Evolutionary conservation across 2,113 vertebrate genomes (phyloP), one percentile per base, ranked within the genome.

Genomic region (Microtus richardsoni): DNA sequence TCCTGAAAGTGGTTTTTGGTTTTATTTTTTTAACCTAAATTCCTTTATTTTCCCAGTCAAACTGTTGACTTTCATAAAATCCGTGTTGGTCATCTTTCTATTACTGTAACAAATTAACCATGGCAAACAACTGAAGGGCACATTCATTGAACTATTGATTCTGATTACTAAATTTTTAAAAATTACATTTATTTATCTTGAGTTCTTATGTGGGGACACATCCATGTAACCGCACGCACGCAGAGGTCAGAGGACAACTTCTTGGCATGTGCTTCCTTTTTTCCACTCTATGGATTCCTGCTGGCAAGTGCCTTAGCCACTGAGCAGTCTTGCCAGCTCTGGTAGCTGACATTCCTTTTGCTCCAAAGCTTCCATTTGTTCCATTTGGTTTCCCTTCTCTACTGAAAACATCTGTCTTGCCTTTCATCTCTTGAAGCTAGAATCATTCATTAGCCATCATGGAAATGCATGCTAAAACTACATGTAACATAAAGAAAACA

Each of bases 341-440:
- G 13, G 12, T 88, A 21, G 39, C 9, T 87, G 49, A 77, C 36
- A 30, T 83, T 44, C 21, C 77, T 83, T 75, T 80, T 47, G 78
- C 28, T 68, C 54, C 52, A 16, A 21, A 28, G 9, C 36, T 95
- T 44, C 66, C 39, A 44, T 88, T 84, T 64, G 6, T 44, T 86
- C 62, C 16, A 17, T 79, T 88, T 86, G n/a, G 83, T 90, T 90
- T 89, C 24, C 79, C 8, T 84, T 95, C 52, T 47, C 54, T 91
- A 33, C 54, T 47, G 13, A 78, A 73, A n/a, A 78, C 39, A 52
- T 87, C n/a, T 9, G 9, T 64, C 70, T 88, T 92, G 7, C 9
- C 52, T 87, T 82, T 87, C 24, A 73, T 22, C 62, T 93, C 39
- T 83, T 47, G 68, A 89, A 75, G 13, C 33, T 88, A 5, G 54